Evolutionary conservation across 2,113 vertebrate species (phyloP).

Genomic region (Nycticorax nycticorax): DNA sequence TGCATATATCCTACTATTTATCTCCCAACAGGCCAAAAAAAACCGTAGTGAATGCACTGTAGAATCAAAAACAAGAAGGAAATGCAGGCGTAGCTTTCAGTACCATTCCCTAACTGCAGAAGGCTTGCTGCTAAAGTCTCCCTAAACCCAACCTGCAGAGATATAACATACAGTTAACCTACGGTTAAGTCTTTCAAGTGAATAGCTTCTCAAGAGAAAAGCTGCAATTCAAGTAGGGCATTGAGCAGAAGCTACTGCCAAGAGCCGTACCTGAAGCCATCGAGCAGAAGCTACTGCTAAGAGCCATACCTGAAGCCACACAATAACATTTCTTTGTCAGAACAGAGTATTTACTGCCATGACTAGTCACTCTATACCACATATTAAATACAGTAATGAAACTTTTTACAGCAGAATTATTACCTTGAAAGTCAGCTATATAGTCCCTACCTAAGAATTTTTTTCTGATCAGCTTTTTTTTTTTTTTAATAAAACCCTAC

Average conservation of each 20-base stretch:
- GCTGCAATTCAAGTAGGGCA: background rate
- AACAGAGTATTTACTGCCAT: background rate
- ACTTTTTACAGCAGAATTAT: background rate
- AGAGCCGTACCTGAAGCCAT: background rate
- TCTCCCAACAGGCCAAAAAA: background rate
- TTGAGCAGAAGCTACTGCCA: background rate
- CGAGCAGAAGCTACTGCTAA: background rate
- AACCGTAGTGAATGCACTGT: accelerated
- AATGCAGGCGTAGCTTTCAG: background rate
- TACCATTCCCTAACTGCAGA: background rate
- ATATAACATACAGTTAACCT: background rate
- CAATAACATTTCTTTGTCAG: background rate
- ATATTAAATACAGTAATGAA: background rate
- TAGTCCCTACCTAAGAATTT: background rate
- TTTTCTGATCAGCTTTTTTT: background rate
- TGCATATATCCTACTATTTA: background rate
- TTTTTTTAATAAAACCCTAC: background rate
- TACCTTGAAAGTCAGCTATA: background rate
- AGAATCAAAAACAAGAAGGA: background rate
- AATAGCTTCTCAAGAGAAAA: background rate
- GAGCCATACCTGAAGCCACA: background rate
- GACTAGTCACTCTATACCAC: background rate
- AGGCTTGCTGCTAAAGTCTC: background rate
- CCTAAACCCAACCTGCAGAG: background rate
- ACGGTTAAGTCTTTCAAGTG: background rate